Conservation (phyloP, 2,888 invertebrate genomes). For the Griposia aprilina region DNA sequence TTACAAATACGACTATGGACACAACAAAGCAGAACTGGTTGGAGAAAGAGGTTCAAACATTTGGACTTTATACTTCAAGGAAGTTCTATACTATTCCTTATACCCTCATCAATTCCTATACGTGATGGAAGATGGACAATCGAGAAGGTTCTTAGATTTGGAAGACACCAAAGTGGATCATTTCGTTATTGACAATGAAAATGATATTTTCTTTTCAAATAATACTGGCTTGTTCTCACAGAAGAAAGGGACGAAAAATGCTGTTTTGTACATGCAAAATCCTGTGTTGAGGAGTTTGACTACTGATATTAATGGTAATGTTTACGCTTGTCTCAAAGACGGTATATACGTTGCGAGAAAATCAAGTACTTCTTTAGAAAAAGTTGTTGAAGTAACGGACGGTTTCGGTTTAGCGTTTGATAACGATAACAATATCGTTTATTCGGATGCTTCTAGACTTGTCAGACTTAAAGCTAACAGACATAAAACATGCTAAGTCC, state of each 20-base stretch:
- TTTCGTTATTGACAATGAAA: conserved; percentile 80
- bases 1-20: conserved; percentile 79
- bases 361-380: conserved; percentile 67
- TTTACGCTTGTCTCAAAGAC: conserved; percentile 76
- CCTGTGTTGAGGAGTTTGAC: conserved; percentile 74
- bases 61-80: conserved; percentile 82
- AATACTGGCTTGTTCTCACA: conserved; percentile 80
- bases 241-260: conserved; percentile 77
- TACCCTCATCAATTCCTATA: conserved; percentile 82
- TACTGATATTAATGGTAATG: conserved; percentile 76
- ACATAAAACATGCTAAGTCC: conserved; percentile 67
- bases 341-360: conserved; percentile 79
- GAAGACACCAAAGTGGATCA: conserved; percentile 83
- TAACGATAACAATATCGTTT: conserved; percentile 80
- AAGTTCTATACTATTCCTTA: conserved; percentile 78
- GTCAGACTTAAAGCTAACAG: conserved; percentile 71
- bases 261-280: conserved; percentile 69
- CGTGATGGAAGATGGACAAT: conserved; percentile 72
- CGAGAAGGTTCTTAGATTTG: conserved; percentile 76
- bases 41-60: conserved; percentile 75
- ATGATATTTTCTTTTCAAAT: conserved; percentile 80
- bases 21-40: conserved; percentile 74
- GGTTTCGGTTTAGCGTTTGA: conserved; percentile 84
- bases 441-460: conserved; percentile 75
- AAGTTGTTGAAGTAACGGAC: conserved; percentile 75